Conservation (phyloP, 2,888 invertebrate species). For the Amphipyra tragopoginis region DNA sequence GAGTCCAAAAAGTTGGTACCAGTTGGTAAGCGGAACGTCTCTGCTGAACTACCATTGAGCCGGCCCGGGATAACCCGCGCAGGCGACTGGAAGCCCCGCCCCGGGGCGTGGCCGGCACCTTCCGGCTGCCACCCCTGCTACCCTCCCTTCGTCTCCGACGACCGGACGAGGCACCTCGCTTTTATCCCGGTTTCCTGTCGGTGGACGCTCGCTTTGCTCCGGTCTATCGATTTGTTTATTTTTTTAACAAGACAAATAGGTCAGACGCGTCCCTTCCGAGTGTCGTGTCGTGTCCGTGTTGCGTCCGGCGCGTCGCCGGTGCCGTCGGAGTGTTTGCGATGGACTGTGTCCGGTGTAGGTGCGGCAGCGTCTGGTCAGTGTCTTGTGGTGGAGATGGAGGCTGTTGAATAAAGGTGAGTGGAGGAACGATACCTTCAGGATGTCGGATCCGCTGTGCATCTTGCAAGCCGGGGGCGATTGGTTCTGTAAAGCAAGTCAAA, state of each 20-base stretch:
- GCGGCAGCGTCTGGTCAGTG: conserved; percentile 41
- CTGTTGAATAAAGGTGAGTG: conserved; percentile 57
- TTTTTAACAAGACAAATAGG: conserved; percentile 84
- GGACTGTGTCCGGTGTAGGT: conserved; percentile 57
- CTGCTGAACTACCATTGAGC: conserved; percentile 42
- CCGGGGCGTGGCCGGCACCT: conserved; percentile 66
- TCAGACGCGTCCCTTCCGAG: conserved; percentile 75
- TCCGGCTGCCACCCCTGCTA: conserved; percentile 56
- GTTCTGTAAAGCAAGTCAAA: neutral
- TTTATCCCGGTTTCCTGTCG: conserved; percentile 89
- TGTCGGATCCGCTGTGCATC: neutral
- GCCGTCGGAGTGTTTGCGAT: conserved; percentile 57
- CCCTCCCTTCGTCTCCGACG: conserved; percentile 62
- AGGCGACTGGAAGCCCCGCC: conserved; percentile 69
- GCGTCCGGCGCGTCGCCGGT: conserved; percentile 60
- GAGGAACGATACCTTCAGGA: neutral
- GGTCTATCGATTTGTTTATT: conserved; percentile 89
- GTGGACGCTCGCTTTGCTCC: conserved; percentile 85
- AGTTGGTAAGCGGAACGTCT: conserved; percentile 35
- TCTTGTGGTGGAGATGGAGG: conserved; percentile 44
- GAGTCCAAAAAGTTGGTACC: conserved; percentile 45
- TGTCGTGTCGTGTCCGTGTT: conserved; percentile 64
- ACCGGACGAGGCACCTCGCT: conserved; percentile 81
- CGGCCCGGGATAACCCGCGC: conserved; percentile 63
- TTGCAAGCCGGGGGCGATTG: neutral